A percentile compares a stretch with the other conserved stretches of the same genome.
Conservation (phyloP, 1,140 invertebrate genomes). For the Homarus americanus region DNA sequence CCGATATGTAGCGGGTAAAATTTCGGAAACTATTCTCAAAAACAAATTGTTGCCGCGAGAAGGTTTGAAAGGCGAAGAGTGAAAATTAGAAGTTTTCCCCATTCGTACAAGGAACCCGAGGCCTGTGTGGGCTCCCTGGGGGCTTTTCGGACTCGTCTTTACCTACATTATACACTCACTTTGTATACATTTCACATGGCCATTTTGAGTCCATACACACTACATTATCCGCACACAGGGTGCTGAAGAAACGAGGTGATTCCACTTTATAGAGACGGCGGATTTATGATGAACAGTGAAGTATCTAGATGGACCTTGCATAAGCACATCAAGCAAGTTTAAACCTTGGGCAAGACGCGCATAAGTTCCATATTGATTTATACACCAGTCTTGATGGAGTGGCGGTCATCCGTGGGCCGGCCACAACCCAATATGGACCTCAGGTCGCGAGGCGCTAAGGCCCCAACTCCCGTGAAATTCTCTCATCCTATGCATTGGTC, state of each 20-base stretch:
- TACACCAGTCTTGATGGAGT: constrained; percentile 64
- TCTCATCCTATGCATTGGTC: constrained; percentile 73
- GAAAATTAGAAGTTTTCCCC: constrained; percentile 71
- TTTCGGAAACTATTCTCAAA: constrained; percentile 67
- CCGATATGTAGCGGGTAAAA: constrained; percentile 60
- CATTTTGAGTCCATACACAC: constrained; percentile 64
- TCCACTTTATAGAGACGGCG: constrained; percentile 73
- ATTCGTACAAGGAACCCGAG: constrained; percentile 47
- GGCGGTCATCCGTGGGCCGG: constrained; percentile 63
- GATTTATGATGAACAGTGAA: constrained; percentile 75
- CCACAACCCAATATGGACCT: constrained; percentile 41
- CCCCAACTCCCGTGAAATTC: constrained; percentile 36
- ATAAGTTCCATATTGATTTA: constrained; percentile 71
- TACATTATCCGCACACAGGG: constrained; percentile 62
- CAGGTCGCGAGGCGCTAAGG: constrained; percentile 9
- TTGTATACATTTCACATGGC: constrained; percentile 45
- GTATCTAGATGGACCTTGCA: constrained; percentile 74
- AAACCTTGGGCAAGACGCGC: constrained; percentile 42
- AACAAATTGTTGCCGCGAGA: constrained; percentile 69
- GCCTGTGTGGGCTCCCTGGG: neutral
- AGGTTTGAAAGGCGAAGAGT: constrained; percentile 70
- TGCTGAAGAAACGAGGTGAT: constrained; percentile 71
- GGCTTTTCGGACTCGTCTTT: neutral
- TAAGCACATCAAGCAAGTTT: constrained; percentile 59
- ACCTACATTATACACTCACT: constrained; percentile 6